These are phyloP conservation scores for Pleuronectes platessa DNA, from an alignment of 2,113 vertebrate species.

Conservation along the genomic window DNA sequence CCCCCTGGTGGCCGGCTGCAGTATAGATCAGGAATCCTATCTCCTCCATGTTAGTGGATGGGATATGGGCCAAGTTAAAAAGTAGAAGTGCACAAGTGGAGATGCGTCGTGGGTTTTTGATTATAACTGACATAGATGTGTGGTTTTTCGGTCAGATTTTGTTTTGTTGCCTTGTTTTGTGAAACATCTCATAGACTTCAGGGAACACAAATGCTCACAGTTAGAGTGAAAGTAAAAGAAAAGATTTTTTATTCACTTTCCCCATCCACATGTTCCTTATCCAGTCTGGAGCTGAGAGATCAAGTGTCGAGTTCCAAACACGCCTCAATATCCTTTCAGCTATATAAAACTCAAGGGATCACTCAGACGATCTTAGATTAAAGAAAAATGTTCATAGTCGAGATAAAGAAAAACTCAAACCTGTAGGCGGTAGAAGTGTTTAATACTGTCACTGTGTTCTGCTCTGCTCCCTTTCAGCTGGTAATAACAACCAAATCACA, in stretches of 20 bases:
- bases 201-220: neutral
- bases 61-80: too few species aligned
- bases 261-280: neutral
- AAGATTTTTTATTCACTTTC: neutral
- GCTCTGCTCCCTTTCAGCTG: neutral
- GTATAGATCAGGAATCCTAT: too few species aligned
- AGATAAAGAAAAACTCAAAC: constrained; percentile 11
- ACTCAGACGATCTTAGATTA: constrained; percentile 25
- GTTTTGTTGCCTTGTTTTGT: neutral
- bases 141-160: neutral
- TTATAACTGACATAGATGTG: neutral
- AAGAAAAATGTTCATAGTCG: constrained; percentile 23
- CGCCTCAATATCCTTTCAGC: neutral
- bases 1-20: too few species aligned
- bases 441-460: neutral
- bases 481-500: neutral
- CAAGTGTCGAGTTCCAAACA: neutral
- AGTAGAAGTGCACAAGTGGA: too few species aligned
- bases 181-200: neutral
- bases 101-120: too few species aligned
- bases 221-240: neutral
- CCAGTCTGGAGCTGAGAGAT: constrained; percentile 9
- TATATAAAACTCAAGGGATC: constrained; percentile 4
- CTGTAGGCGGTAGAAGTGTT: constrained; percentile 5
- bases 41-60: too few species aligned